Percentiles rank a stretch among this genome's conserved stretches.
Evolutionary conservation across 2,113 vertebrate genomes (phyloP).

Genomic region (Pelecanoides urinatrix): DNA sequence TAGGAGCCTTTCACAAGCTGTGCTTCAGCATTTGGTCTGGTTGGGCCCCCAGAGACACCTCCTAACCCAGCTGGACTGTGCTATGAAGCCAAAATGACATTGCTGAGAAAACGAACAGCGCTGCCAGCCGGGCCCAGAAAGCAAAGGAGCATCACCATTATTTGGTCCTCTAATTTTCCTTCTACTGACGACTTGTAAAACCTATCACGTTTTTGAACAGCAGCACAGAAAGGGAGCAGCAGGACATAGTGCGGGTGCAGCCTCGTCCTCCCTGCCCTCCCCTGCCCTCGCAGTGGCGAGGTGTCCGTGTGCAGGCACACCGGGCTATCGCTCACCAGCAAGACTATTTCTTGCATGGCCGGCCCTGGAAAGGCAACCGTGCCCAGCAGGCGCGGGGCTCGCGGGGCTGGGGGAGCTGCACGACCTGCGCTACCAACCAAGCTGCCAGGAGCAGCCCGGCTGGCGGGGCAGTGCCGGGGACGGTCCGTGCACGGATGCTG

Average conservation of each 20-base stretch:
- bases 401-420: background rate
- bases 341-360: background rate
- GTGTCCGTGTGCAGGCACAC: background rate
- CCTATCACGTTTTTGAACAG: accelerated
- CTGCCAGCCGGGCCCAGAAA: background rate
- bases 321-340: accelerated
- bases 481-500: background rate
- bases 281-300: background rate
- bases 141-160: background rate
- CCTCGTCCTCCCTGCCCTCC: background rate
- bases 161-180: background rate
- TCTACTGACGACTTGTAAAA: background rate
- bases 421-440: accelerated
- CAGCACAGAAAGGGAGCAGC: background rate
- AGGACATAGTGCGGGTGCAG: background rate
- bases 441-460: background rate
- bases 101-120: background rate
- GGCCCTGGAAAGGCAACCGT: background rate
- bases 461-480: background rate
- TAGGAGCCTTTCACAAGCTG: background rate
- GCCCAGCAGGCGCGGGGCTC: accelerated
- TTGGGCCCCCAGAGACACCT: background rate
- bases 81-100: background rate
- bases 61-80: background rate
- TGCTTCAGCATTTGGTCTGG: background rate